These are phyloP conservation scores for Mallotus villosus DNA, from an alignment of 2,797 vertebrate species.

Conservation along the genomic window DNA sequence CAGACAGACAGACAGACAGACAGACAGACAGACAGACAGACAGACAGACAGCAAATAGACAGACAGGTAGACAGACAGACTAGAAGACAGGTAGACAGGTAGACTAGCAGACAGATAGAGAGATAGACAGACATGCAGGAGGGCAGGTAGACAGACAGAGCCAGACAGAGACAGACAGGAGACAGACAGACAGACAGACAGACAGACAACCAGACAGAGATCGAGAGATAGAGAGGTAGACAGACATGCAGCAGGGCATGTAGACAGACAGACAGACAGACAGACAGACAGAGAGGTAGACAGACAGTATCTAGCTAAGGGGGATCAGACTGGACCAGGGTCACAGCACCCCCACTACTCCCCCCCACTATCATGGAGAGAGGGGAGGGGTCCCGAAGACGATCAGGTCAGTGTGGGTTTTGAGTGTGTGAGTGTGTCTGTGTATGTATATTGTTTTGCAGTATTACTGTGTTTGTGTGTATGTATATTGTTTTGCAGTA, in stretches of 20 bases:
- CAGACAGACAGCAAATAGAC: not conserved
- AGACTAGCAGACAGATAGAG: not conserved
- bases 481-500: not conserved
- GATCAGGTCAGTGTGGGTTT: not conserved
- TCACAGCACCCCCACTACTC: not conserved
- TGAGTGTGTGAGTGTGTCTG: conserved; percentile 4
- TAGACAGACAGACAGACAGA: too few species aligned
- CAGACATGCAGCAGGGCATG: not conserved
- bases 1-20: not conserved
- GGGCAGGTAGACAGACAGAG: not conserved
- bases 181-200: not conserved
- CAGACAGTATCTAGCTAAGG: not conserved
- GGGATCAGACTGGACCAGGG: not conserved
- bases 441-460: not conserved
- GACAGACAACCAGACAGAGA: too few species aligned
- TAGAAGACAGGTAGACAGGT: not conserved
- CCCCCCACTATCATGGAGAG: conserved; percentile 5
- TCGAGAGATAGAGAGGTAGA: not conserved
- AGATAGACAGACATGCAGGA: not conserved
- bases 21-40: not conserved
- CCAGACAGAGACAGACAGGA: not conserved
- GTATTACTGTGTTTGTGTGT: not conserved
- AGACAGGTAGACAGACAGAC: not conserved
- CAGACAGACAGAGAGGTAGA: too few species aligned
- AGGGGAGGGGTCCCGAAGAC: not conserved